These are phyloP conservation scores for Drosophila kanekoi DNA, from an alignment of 2,888 invertebrate genomes.

Conservation along the genomic window DNA sequence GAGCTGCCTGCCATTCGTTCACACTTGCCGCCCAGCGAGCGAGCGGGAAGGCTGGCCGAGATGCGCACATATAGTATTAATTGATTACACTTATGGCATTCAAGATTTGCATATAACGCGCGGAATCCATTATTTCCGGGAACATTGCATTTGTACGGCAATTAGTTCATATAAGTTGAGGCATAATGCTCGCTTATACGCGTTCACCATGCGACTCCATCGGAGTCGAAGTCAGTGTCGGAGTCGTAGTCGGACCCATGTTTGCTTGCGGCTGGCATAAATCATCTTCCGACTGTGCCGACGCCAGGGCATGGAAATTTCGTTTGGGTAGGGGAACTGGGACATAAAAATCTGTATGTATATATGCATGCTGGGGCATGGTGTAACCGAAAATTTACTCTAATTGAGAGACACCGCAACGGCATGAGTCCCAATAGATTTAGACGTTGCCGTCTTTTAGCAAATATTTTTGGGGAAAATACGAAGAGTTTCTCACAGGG, in stretches of 20 bases:
- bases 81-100: constrained; percentile 75
- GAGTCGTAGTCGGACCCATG: constrained; percentile 40
- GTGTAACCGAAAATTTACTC: constrained; percentile 57
- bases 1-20: constrained; percentile 68
- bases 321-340: constrained; percentile 17
- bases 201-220: constrained; percentile 20
- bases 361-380: constrained; percentile 56
- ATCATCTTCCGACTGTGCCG: constrained; percentile 68
- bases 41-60: constrained; percentile 5
- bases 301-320: constrained; percentile 57
- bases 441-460: constrained; percentile 43
- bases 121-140: constrained; percentile 83
- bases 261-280: constrained; percentile 74
- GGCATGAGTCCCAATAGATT: constrained; percentile 29
- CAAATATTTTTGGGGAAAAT: constrained; percentile 39
- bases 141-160: constrained; percentile 85
- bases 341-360: constrained; percentile 55
- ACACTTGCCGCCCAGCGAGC: constrained; percentile 41
- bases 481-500: constrained; percentile 42
- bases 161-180: constrained; percentile 79
- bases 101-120: constrained; percentile 62
- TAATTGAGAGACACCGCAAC: constrained; percentile 73
- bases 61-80: constrained; percentile 61
- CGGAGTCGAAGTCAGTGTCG: not conserved
- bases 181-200: constrained; percentile 46